Percentiles rank a stretch among this genome's conserved stretches.
Conservation (phyloP, 2,797 vertebrate species). For the Erethizon dorsatum region DNA sequence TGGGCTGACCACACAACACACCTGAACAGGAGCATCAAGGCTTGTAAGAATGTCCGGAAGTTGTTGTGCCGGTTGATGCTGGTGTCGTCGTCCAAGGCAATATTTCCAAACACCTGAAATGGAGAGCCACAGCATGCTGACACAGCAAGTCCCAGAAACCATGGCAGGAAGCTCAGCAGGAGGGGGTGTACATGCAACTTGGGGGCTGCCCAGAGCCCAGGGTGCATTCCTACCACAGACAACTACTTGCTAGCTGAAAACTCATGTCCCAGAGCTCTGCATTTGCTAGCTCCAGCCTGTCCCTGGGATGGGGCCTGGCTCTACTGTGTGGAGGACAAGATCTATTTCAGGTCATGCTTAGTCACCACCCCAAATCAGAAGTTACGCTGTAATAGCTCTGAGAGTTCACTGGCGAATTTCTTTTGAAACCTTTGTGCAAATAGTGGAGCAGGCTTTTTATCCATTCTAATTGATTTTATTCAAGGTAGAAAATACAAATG, state of each 20-base stretch:
- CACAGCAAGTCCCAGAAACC: fast-evolving
- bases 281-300: not conserved
- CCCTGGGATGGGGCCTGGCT: fast-evolving
- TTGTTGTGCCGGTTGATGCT: slow-evolving; percentile 98
- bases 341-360: not conserved
- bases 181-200: fast-evolving
- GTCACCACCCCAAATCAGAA: not conserved
- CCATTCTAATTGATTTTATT: not conserved
- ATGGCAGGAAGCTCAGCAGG: fast-evolving
- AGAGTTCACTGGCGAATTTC: not conserved
- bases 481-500: not conserved
- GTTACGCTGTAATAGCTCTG: not conserved
- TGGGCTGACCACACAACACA: slow-evolving; percentile 70
- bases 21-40: slow-evolving; percentile 98
- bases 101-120: slow-evolving; percentile 98
- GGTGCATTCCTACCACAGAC: not conserved
- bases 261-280: fast-evolving
- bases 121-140: not conserved
- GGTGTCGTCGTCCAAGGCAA: slow-evolving; percentile 93
- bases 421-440: not conserved
- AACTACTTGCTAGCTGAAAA: not conserved
- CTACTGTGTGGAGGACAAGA: fast-evolving
- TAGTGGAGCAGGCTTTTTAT: not conserved
- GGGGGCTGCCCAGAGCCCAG: not conserved
- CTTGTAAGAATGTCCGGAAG: slow-evolving; percentile 97